Evolutionary conservation across 1,140 invertebrate species (phyloP), one percentile per base, ranked within the genome.

Genomic region (Drosophila takahashii): DNA sequence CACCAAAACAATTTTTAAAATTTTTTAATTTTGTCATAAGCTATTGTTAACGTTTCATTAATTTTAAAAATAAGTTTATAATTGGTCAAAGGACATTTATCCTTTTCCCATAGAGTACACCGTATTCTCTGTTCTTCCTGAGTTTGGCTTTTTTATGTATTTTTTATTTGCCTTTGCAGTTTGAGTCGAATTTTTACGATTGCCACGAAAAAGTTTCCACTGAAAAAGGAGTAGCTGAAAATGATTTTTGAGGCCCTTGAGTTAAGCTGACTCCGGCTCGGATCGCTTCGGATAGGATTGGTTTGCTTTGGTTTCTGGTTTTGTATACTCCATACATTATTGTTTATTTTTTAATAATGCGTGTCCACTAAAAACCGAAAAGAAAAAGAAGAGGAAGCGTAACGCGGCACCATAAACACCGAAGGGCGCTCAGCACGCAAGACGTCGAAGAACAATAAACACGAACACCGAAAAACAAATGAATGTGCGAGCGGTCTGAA

Each of bases 271-370:
- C 29, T 16, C 15, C 45, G 44, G 45, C 36, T 45, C 64, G 26
- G 47, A 41, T 45, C 65, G 39, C 27, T 42, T 56, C 26, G 48
- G 44, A 52, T 69, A 9, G 53, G 64, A 50, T 61, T 27, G 56
- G 70, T 51, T 65, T 8, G 69, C 27, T 69, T 66, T 52, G 67
- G 73, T 54, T 52, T 44, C 59, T 65, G 48, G 9, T 45, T 58
- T 77, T 77, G 53, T 83, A 71, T 72, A 75, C 75, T 58, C 54
- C 72, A 75, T 61, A 73, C 69, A 74, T 74, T 84, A 89, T 87
- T 87, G 84, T 90, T 90, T 90, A 77, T 90, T 90, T 90, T 90
- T 90, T 86, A 90, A 90, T 90, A 90, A 90, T 90, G 86, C 86
- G 86, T 90, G 87, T 90, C 86, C 86, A 90, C 86, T 90, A 79